A percentile compares a stretch with the other conserved stretches of the same genome.
Evolutionary conservation across 1,140 invertebrate species (phyloP).

Genomic region (Brachionus rotundiformis): DNA sequence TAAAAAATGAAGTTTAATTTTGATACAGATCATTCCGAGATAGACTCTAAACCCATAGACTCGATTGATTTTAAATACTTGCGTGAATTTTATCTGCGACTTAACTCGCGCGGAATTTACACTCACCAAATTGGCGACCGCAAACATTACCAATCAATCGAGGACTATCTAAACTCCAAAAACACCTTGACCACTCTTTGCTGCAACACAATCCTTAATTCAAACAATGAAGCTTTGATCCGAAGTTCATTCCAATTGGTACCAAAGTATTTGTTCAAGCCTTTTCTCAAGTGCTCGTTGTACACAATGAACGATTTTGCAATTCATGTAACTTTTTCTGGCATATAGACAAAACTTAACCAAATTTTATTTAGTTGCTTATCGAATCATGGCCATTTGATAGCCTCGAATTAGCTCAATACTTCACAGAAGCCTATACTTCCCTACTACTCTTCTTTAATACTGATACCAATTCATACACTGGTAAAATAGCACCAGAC

Average conservation of each 20-base stretch:
- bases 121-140: neutral
- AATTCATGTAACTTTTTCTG: neutral
- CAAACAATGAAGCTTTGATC: neutral
- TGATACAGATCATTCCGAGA: slow-evolving; percentile 26
- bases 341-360: neutral
- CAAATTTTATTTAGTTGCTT: neutral
- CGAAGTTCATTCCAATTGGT: neutral
- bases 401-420: neutral
- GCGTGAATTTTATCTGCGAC: slow-evolving; percentile 19
- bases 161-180: neutral
- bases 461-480: slow-evolving; percentile 29
- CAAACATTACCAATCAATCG: neutral
- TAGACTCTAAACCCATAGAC: neutral
- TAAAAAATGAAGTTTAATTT: slow-evolving; percentile 37
- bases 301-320: slow-evolving; percentile 2
- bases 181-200: neutral
- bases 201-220: neutral
- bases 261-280: neutral
- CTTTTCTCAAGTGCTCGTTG: slow-evolving; percentile 5
- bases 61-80: neutral
- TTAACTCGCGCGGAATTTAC: slow-evolving; percentile 16
- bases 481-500: slow-evolving; percentile 23
- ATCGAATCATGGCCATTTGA: slow-evolving; percentile 16
- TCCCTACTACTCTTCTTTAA: neutral
- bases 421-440: slow-evolving; percentile 30